Percentiles rank a stretch among this genome's conserved stretches.
These are phyloP conservation scores for Diploptera punctata DNA, from an alignment of 2,888 invertebrate genomes.

Conservation along the genomic window DNA sequence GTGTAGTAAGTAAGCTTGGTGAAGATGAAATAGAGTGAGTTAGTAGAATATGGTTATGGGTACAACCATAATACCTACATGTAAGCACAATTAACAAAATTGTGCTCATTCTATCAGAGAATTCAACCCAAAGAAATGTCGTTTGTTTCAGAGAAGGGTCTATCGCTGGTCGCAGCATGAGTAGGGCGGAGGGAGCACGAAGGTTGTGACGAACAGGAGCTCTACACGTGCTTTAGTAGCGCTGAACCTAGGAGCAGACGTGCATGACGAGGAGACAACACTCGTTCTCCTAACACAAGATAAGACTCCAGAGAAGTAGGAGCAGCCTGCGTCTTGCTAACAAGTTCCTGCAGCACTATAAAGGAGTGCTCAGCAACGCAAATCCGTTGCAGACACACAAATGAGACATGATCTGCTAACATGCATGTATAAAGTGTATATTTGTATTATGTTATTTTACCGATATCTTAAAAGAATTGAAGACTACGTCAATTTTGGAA, in stretches of 20 bases:
- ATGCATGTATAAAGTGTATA: too few relatives aligned
- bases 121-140: too few relatives aligned
- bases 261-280: constrained; percentile 13
- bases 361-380: constrained; percentile 11
- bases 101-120: too few relatives aligned
- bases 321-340: constrained; percentile 9
- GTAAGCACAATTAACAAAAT: too few relatives aligned
- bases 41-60: too few relatives aligned
- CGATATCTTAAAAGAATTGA: too few relatives aligned
- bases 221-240: not conserved
- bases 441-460: too few relatives aligned
- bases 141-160: constrained; percentile 32
- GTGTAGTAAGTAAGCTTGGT: too few relatives aligned
- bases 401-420: too few relatives aligned
- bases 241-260: not conserved
- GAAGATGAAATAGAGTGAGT: too few relatives aligned
- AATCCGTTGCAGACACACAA: constrained; percentile 12
- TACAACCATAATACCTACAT: too few relatives aligned
- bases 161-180: constrained; percentile 19
- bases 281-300: not conserved
- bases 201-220: constrained; percentile 9
- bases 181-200: not conserved
- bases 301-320: not conserved
- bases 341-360: constrained; percentile 32
- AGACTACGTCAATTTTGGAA: too few relatives aligned